These are phyloP conservation scores for Leptinotarsa undecemlineata DNA, from an alignment of 1,140 invertebrate genomes.

Conservation along the genomic window DNA sequence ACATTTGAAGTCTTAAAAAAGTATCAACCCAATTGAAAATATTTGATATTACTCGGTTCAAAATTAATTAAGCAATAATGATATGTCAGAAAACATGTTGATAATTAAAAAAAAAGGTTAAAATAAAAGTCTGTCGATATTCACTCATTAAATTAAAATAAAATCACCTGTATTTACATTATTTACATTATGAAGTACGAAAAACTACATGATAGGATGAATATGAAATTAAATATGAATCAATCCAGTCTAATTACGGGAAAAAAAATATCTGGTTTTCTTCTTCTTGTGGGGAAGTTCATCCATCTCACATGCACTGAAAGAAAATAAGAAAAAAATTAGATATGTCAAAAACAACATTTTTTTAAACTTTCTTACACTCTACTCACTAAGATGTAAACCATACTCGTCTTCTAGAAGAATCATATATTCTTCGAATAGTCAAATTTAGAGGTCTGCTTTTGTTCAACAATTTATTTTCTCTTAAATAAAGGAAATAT, in stretches of 20 bases:
- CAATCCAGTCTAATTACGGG: not conserved
- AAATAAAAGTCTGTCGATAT: too few species aligned
- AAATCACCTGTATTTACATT: too few species aligned
- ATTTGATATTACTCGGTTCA: too few species aligned
- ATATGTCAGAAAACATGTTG: too few species aligned
- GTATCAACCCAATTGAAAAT: too few species aligned
- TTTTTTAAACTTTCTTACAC: not conserved
- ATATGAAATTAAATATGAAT: too few species aligned
- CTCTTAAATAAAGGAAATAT: not conserved
- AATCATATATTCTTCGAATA: not conserved
- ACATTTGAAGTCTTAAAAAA: too few species aligned
- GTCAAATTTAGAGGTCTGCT: not conserved
- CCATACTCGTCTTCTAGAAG: constrained; percentile 8
- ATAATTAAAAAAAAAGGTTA: too few species aligned
- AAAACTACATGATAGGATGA: too few species aligned
- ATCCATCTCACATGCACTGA: not conserved
- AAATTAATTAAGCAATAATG: too few species aligned
- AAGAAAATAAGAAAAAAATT: constrained; percentile 13
- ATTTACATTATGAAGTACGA: too few species aligned
- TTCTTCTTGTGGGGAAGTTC: not conserved
- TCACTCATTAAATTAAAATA: too few species aligned
- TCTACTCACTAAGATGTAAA: constrained; percentile 1
- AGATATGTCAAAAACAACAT: not conserved
- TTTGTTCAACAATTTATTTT: constrained; percentile 10
- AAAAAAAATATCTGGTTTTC: constrained; percentile 11